Percentiles rank a stretch among this genome's conserved stretches.
Conservation (phyloP, 2,113 vertebrate genomes). For the Clarias magur region DNA sequence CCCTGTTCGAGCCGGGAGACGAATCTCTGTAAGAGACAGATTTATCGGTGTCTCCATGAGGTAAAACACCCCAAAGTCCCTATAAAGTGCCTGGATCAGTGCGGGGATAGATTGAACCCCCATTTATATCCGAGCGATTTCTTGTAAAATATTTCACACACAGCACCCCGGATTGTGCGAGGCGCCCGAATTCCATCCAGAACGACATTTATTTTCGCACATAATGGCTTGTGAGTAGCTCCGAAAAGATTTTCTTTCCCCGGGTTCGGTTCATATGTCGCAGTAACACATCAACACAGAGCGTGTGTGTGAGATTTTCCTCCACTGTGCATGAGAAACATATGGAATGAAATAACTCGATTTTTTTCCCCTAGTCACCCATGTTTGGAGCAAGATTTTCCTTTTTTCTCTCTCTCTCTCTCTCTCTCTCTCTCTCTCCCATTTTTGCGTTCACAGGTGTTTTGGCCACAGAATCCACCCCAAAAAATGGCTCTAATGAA, state of each 20-base stretch:
- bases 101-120: constrained; percentile 72
- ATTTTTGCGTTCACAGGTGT: constrained; percentile 68
- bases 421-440: not conserved
- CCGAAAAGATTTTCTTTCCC: constrained; percentile 40
- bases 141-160: constrained; percentile 68
- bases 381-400: not conserved
- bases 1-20: constrained; percentile 79
- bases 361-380: constrained; percentile 25
- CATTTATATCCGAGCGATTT: constrained; percentile 71
- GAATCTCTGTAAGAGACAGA: constrained; percentile 88
- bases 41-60: constrained; percentile 84
- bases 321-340: constrained; percentile 61
- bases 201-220: constrained; percentile 49
- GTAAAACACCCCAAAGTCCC: constrained; percentile 82
- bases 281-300: constrained; percentile 28
- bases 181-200: constrained; percentile 39
- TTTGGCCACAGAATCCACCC: constrained; percentile 70
- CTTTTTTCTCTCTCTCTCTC: not conserved
- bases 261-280: constrained; percentile 17
- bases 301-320: constrained; percentile 9
- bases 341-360: constrained; percentile 58
- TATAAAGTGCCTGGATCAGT: constrained; percentile 77
- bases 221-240: constrained; percentile 31
- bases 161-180: constrained; percentile 51
- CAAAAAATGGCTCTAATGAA: constrained; percentile 69